Percentiles rank a stretch among this genome's conserved stretches.
Evolutionary conservation across 2,888 invertebrate species (phyloP).

Genomic region (Orthosia gothica): DNA sequence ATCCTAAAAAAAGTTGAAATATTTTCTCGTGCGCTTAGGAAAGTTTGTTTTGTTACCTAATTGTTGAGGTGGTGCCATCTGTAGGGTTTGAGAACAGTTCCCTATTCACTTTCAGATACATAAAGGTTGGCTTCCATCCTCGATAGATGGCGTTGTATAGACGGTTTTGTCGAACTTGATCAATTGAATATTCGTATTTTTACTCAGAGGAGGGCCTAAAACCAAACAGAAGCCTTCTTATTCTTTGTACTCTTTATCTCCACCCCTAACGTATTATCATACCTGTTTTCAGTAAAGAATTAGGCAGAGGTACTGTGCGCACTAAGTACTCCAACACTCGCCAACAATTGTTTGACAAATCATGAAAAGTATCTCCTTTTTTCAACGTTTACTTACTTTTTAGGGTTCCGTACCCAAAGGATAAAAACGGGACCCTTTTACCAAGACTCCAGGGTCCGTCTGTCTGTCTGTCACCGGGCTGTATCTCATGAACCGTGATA

Average conservation of each 20-base stretch:
- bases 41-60: neutral
- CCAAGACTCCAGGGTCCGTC: no score
- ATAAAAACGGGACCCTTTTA: no score
- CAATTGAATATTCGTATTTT: neutral
- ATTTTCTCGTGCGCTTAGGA: neutral
- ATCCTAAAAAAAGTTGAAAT: no score
- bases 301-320: neutral
- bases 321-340: neutral
- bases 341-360: neutral
- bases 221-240: neutral
- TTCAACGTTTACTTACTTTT: neutral
- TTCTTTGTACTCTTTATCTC: no score
- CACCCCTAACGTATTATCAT: neutral
- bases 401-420: no score
- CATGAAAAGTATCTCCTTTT: neutral
- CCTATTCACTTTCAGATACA: neutral
- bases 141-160: conserved; percentile 17
- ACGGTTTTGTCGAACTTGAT: neutral
- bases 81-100: no score
- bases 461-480: no score
- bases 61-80: neutral
- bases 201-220: neutral
- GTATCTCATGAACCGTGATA: no score
- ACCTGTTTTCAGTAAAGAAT: neutral
- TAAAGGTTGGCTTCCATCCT: neutral